Evolutionary conservation across 64 coral and sea anemone genomes (phyloP).

Genomic region (Montipora sp.): DNA sequence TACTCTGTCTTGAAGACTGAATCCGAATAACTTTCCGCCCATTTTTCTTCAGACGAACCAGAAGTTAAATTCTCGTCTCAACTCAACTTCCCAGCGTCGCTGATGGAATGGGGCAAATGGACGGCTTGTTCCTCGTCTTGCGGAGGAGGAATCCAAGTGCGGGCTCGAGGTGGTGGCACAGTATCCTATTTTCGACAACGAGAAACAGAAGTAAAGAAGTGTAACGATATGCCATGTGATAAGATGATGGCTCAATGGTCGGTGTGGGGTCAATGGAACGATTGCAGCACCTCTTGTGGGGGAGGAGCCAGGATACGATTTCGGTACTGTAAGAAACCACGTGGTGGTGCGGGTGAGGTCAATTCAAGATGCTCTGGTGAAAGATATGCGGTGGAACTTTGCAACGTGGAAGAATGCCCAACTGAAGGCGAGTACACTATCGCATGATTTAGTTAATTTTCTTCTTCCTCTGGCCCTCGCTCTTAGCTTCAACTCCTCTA

Average conservation of each 20-base stretch:
- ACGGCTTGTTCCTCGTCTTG: conserved; percentile 73
- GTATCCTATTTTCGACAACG: conserved; percentile 22
- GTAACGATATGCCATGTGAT: conserved; percentile 62
- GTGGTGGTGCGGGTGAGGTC: neutral
- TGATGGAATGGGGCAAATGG: conserved; percentile 64
- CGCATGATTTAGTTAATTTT: neutral
- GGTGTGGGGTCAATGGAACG: conserved; percentile 53
- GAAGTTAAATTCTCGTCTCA: neutral
- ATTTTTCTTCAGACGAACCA: neutral
- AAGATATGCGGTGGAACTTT: conserved; percentile 45
- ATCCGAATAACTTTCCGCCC: neutral
- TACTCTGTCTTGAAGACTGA: neutral
- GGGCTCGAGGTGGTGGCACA: conserved; percentile 38
- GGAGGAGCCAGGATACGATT: conserved; percentile 73
- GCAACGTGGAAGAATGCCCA: conserved; percentile 51
- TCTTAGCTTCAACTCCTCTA: too few relatives aligned
- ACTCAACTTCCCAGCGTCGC: neutral
- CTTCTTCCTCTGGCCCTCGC: neutral
- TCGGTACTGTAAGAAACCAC: conserved; percentile 55
- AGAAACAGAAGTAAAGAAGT: conserved; percentile 62
- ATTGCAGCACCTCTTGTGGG: conserved; percentile 62
- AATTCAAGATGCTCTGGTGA: conserved; percentile 43
- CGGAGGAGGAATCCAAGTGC: conserved; percentile 67
- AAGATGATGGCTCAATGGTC: conserved; percentile 68
- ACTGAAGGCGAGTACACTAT: conserved; percentile 6